Evolutionary conservation across 2,888 invertebrate species (phyloP).

Genomic region (Andrena minutula): DNA sequence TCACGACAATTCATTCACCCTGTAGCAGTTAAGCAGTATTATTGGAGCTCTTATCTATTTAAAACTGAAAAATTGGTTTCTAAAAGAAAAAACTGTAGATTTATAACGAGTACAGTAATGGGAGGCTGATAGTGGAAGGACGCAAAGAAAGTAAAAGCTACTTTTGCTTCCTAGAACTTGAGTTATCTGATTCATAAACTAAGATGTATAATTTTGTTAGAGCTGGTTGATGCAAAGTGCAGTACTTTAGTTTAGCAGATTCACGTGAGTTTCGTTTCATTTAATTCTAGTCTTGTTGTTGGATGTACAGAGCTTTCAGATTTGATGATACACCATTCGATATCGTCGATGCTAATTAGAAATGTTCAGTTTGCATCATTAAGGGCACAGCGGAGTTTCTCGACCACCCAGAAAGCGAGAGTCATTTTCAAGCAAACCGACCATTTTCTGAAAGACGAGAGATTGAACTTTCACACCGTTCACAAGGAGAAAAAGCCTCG

Average conservation of each 20-base stretch:
- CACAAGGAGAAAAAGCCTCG: background rate
- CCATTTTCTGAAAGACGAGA: slow-evolving; percentile 7
- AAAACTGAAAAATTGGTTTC: background rate
- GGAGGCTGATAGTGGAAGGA: too few relatives aligned
- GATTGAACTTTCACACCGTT: slow-evolving; percentile 42
- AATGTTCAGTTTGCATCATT: background rate
- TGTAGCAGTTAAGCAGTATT: too few relatives aligned
- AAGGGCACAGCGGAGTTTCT: background rate
- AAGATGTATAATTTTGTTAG: too few relatives aligned
- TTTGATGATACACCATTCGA: background rate
- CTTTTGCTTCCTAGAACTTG: too few relatives aligned
- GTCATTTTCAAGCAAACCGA: background rate
- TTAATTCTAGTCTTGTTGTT: background rate
- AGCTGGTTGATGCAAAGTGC: too few relatives aligned
- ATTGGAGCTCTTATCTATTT: background rate
- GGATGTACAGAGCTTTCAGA: background rate
- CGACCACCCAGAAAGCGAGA: background rate
- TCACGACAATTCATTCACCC: background rate
- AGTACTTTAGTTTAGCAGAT: background rate
- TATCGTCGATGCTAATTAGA: background rate
- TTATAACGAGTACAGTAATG: background rate
- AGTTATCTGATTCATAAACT: too few relatives aligned
- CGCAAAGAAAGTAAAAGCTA: too few relatives aligned
- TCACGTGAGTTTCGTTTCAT: background rate
- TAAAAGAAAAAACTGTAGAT: background rate